Base-by-base conservation (phyloP, 2,113 vertebrate species). In the Mellivora capensis region DNA sequence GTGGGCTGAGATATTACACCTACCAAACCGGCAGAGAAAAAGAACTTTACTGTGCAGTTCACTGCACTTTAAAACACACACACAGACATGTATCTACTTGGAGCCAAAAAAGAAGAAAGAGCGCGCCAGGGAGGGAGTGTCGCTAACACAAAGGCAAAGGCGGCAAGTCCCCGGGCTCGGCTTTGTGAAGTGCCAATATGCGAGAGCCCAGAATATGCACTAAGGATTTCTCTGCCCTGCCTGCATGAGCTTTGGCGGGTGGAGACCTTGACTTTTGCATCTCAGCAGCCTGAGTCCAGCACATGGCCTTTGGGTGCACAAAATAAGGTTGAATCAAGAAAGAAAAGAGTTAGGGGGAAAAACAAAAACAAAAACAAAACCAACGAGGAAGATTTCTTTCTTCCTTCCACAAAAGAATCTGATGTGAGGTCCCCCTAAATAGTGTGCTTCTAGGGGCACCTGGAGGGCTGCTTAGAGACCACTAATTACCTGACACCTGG, bases 21-120 rank as follows among this genome's bases (percentile, higher is more conserved):
- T 95, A 95, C 90, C 64, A 96, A 98, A 94, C 69, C 64, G 42
- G 42, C 94, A 18, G 86, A 89, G 95, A 91, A 95, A 94, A 76
- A 64, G 21, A 95, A 85, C 76, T 54, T 84, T 86, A 62, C 62
- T 20, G 34, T 34, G 4, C n/a, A 64, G 96, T 85, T 87, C 0
- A 39, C 4, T 90, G 64, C 80, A 59, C 97, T 97, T 97, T 83
- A 81, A 6, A 17, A 91, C 87, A 74, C 64, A 59, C 54, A 84
- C 80, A 62, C 37, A 90, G 64, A 42, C 54, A 0, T 21, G 7
- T 71, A 15, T 62, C 57, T 44, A n/a, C 61, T 47, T 1, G 1
- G 93, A 96, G 96, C 97, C 96, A 96, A 92, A 87, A 91, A 87
- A 61, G 44, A 87, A 90, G 94, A 42, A 7, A 3, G 59, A 37